phyloP scores from a whole-genome alignment of 2,797 vertebrate species.

The Balearica regulorum region DNA sequence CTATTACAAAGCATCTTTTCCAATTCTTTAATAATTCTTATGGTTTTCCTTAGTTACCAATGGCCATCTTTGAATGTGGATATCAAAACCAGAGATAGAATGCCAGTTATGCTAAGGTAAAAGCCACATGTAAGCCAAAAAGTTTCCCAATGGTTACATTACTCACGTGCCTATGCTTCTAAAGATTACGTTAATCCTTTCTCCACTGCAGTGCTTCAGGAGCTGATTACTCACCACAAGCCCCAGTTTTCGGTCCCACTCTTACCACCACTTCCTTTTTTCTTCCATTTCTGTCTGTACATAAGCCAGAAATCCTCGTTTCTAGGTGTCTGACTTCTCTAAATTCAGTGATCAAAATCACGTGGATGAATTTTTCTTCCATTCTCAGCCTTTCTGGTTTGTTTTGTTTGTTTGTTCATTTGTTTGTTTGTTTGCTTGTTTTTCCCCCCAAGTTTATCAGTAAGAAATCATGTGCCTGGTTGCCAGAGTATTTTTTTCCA shows the following conservation, averaged over 20 bases:
- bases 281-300: background rate
- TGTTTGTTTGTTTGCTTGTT: too few species aligned
- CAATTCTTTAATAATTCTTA: background rate
- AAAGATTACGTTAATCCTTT: background rate
- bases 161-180: background rate
- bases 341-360: background rate
- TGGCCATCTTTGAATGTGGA: background rate
- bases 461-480: background rate
- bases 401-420: background rate
- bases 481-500: background rate
- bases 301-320: background rate
- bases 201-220: background rate
- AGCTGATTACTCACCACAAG: background rate
- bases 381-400: background rate
- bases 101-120: background rate
- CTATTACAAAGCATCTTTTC: background rate
- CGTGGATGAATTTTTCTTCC: background rate
- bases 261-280: background rate
- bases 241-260: background rate
- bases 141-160: background rate
- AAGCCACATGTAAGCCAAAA: background rate
- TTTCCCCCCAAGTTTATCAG: background rate
- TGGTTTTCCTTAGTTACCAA: background rate
- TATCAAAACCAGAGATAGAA: background rate
- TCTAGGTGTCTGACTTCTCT: background rate